A percentile compares a stretch with the other conserved stretches of the same genome.
These are phyloP conservation scores for Danaus plexippus DNA, from an alignment of 1,140 invertebrate species.

Conservation along the genomic window DNA sequence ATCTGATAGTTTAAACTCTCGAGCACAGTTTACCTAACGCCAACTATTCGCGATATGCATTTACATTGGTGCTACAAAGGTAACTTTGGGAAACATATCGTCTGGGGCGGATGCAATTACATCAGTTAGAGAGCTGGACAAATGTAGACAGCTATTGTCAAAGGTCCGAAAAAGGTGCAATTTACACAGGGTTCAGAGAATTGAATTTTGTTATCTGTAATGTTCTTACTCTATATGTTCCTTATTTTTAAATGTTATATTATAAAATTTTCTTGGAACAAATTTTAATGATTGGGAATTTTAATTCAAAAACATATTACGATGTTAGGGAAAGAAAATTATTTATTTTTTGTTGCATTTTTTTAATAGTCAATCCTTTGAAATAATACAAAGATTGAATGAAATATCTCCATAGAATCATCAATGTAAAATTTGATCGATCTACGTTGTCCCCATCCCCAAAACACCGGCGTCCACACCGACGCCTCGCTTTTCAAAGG, in stretches of 20 bases:
- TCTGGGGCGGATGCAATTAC: slow-evolving; percentile 50
- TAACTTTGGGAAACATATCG: slow-evolving; percentile 21
- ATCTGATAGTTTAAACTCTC: not conserved
- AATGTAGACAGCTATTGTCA: slow-evolving; percentile 12
- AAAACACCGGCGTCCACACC: slow-evolving; percentile 21
- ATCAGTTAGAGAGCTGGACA: slow-evolving; percentile 22
- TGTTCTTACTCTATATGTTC: no score
- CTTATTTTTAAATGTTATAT: no score
- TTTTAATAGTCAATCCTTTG: no score
- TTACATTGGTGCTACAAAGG: slow-evolving; percentile 10
- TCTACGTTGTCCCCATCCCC: slow-evolving; percentile 16
- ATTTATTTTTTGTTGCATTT: no score
- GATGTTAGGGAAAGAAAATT: no score
- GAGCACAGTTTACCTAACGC: slow-evolving; percentile 1
- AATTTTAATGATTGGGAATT: no score
- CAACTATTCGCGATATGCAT: slow-evolving; percentile 4
- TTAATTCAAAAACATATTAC: no score
- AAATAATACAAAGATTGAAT: no score
- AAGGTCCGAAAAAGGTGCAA: slow-evolving; percentile 15
- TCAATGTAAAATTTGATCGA: slow-evolving; percentile 21
- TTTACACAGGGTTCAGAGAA: slow-evolving; percentile 8
- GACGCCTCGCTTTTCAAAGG: slow-evolving; percentile 25
- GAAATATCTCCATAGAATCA: no score
- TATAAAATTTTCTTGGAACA: no score
- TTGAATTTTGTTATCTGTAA: slow-evolving; percentile 11